Evolutionary conservation across 2,888 invertebrate species (phyloP).

Genomic region (Drosophila suboccidentalis): DNA sequence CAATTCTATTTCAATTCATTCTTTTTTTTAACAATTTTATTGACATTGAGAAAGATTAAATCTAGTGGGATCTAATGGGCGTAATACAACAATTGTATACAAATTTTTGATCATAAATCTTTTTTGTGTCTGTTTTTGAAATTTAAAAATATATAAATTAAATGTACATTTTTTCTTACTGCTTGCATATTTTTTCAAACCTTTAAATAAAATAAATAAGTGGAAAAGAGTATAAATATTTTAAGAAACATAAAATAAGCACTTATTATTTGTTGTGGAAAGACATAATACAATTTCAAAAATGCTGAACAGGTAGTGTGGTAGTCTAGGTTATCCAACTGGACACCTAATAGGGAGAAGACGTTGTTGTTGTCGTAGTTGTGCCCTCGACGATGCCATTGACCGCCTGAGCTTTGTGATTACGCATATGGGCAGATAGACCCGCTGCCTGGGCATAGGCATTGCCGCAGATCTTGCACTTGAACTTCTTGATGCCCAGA

Average conservation of each 20-base stretch:
- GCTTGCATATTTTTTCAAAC: not conserved
- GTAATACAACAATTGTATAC: not conserved
- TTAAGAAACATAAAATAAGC: not conserved
- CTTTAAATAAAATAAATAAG: not conserved
- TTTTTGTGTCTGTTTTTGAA: not conserved
- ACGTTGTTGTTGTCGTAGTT: not conserved
- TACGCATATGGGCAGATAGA: slow-evolving; percentile 82
- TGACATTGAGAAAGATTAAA: not conserved
- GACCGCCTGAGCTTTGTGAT: slow-evolving; percentile 60
- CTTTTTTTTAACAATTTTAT: not conserved
- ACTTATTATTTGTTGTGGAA: not conserved
- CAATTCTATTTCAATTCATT: too few species aligned
- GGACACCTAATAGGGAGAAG: slow-evolving; percentile 8
- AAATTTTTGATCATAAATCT: not conserved
- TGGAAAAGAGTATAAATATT: not conserved
- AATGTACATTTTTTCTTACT: too few species aligned
- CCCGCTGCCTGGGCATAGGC: slow-evolving; percentile 83
- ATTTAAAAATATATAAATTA: not conserved
- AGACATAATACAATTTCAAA: not conserved
- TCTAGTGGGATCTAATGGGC: not conserved
- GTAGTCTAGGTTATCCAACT: not conserved
- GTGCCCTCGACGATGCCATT: slow-evolving; percentile 22
- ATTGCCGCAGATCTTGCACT: slow-evolving; percentile 80
- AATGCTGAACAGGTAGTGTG: slow-evolving; percentile 5
- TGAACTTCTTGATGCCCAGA: slow-evolving; percentile 79